These are phyloP conservation scores for Dinoponera quadriceps DNA, from an alignment of 1,140 invertebrate genomes.

Conservation along the genomic window DNA sequence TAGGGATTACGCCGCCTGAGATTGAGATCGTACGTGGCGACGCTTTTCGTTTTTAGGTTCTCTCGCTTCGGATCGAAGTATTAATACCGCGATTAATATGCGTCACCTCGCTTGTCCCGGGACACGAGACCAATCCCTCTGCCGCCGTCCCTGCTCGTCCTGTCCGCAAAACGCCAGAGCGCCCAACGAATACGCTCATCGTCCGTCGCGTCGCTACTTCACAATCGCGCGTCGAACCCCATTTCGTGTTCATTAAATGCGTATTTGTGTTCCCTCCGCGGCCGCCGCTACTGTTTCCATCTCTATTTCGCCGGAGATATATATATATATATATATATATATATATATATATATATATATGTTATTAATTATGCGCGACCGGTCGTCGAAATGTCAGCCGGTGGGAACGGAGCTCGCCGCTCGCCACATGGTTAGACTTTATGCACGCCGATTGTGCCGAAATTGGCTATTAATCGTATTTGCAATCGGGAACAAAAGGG, in stretches of 20 bases:
- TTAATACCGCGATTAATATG: conserved; percentile 73
- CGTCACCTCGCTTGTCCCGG: conserved; percentile 51
- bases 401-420: not conserved
- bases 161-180: conserved; percentile 9
- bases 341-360: not conserved
- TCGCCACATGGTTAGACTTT: conserved; percentile 25
- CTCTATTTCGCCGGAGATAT: too few species aligned
- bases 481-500: not conserved
- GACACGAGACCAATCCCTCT: not conserved
- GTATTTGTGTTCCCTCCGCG: conserved; percentile 48
- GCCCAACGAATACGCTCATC: not conserved
- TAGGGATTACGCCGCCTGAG: not conserved
- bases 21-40: conserved; percentile 25
- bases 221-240: conserved; percentile 61
- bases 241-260: conserved; percentile 69
- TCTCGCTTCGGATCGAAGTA: conserved; percentile 42
- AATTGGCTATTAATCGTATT: conserved; percentile 33
- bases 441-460: not conserved
- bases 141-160: not conserved
- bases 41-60: conserved; percentile 57
- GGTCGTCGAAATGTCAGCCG: conserved; percentile 49
- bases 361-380: conserved; percentile 67
- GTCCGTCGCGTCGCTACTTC: conserved; percentile 15
- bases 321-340: too few species aligned
- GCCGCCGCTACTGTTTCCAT: conserved; percentile 13